Percentiles rank a stretch among this genome's conserved stretches.
Conservation (phyloP, 2,113 vertebrate species). For the Stegastes partitus region DNA sequence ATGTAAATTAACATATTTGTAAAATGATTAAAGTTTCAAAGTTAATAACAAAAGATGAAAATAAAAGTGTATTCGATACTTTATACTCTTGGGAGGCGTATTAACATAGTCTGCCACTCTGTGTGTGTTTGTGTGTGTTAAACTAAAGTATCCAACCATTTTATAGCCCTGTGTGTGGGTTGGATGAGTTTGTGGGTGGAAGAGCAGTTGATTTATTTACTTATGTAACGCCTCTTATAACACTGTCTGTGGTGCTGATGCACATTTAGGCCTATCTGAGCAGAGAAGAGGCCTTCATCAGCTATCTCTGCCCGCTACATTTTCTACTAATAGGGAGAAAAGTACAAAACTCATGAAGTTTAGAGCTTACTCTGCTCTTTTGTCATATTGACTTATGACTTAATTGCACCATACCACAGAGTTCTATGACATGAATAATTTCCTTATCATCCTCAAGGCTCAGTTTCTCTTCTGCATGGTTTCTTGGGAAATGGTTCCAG, state of each 20-base stretch:
- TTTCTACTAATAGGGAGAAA: slow-evolving; percentile 24
- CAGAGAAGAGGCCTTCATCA: slow-evolving; percentile 43
- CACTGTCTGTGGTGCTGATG: slow-evolving; percentile 17
- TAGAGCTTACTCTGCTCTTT: slow-evolving; percentile 45
- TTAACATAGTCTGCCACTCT: not conserved
- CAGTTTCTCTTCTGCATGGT: slow-evolving; percentile 21
- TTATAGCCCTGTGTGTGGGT: slow-evolving; percentile 51
- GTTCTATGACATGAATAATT: slow-evolving; percentile 27
- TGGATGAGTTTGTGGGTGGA: slow-evolving; percentile 59
- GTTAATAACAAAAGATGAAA: too few relatives aligned
- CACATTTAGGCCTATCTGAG: slow-evolving; percentile 35
- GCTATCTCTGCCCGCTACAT: slow-evolving; percentile 3
- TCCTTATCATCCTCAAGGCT: slow-evolving; percentile 33
- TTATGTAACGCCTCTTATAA: slow-evolving; percentile 61
- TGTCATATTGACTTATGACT: slow-evolving; percentile 49
- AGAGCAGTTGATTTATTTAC: slow-evolving; percentile 63
- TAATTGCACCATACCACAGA: slow-evolving; percentile 46
- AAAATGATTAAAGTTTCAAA: too few relatives aligned
- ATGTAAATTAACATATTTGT: too few relatives aligned
- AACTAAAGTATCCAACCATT: slow-evolving; percentile 40
- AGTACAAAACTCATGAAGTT: slow-evolving; percentile 30
- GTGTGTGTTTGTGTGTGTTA: slow-evolving; percentile 8
- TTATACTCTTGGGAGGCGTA: too few relatives aligned
- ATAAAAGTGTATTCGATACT: too few relatives aligned
- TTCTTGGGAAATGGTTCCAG: slow-evolving; percentile 19